A percentile compares a stretch with the other conserved stretches of the same genome.
Evolutionary conservation across 2,888 invertebrate genomes (phyloP).

Genomic region (Archips xylosteana): DNA sequence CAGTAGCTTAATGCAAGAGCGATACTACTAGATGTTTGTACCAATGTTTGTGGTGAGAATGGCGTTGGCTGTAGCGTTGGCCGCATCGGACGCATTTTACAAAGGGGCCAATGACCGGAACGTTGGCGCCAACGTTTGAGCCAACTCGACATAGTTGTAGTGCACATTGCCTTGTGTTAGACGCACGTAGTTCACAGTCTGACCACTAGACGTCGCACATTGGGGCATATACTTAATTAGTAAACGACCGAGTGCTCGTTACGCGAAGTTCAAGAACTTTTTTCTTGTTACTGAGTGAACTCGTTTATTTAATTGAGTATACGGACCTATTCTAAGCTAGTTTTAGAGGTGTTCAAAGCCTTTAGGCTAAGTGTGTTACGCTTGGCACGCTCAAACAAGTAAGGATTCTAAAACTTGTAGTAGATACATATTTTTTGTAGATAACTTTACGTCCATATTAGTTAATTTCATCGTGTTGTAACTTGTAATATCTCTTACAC

Average conservation of each 20-base stretch:
- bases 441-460: conserved; percentile 21
- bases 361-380: conserved; percentile 34
- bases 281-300: neutral
- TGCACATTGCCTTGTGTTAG: conserved; percentile 33
- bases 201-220: conserved; percentile 34
- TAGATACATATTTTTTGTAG: neutral
- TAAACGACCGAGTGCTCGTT: neutral
- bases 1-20: neutral
- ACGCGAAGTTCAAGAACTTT: neutral
- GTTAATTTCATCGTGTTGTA: neutral
- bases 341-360: conserved; percentile 22
- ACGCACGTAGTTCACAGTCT: conserved; percentile 38
- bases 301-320: conserved; percentile 18
- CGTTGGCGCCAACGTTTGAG: conserved; percentile 27
- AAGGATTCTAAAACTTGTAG: conserved; percentile 18
- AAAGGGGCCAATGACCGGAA: conserved; percentile 31
- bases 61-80: conserved; percentile 27
- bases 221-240: conserved; percentile 16
- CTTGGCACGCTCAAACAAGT: conserved; percentile 36
- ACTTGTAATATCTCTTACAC: neutral
- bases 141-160: conserved; percentile 31
- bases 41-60: conserved; percentile 1
- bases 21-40: conserved; percentile 12
- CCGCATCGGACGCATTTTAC: conserved; percentile 16
- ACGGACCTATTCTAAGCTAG: conserved; percentile 15